phyloP scores from a whole-genome alignment of 2,113 vertebrate species.

The Perccottus glenii region DNA sequence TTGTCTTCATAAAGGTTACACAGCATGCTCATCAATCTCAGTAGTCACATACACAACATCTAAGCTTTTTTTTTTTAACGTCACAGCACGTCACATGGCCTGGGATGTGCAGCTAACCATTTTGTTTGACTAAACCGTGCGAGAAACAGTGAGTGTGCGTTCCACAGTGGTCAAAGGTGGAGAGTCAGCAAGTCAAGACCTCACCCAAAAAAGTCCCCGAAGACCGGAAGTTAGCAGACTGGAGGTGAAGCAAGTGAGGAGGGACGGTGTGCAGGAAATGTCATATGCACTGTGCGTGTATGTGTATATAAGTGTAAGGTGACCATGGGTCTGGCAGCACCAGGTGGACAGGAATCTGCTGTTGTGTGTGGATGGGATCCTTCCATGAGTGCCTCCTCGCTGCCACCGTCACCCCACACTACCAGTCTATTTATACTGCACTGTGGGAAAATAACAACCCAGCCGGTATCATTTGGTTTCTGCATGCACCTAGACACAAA shows the following conservation, averaged over 20 bases:
- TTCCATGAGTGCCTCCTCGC: conserved; percentile 58
- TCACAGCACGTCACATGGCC: too few species aligned
- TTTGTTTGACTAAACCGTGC: not conserved
- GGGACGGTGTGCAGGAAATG: conserved; percentile 48
- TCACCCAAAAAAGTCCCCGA: conserved; percentile 14
- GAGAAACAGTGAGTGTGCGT: conserved; percentile 17
- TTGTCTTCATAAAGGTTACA: conserved; percentile 15
- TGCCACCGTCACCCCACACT: conserved; percentile 68
- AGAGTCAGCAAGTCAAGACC: conserved; percentile 33
- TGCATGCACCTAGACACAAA: conserved; percentile 32
- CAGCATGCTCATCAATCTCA: not conserved
- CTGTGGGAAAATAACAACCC: conserved; percentile 77
- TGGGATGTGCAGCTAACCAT: too few species aligned
- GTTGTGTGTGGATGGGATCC: conserved; percentile 75
- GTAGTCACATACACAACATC: too few species aligned
- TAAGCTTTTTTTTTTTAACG: too few species aligned
- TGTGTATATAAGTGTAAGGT: conserved; percentile 61
- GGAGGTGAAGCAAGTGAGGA: conserved; percentile 46
- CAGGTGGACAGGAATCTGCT: conserved; percentile 79
- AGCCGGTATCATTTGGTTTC: conserved; percentile 50
- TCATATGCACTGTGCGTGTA: conserved; percentile 1
- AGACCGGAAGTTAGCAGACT: conserved; percentile 29
- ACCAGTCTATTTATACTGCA: conserved; percentile 78
- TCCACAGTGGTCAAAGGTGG: conserved; percentile 58
- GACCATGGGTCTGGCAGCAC: conserved; percentile 69